These are phyloP conservation scores for Columba guinea DNA, from an alignment of 2,797 vertebrate species.

Conservation along the genomic window DNA sequence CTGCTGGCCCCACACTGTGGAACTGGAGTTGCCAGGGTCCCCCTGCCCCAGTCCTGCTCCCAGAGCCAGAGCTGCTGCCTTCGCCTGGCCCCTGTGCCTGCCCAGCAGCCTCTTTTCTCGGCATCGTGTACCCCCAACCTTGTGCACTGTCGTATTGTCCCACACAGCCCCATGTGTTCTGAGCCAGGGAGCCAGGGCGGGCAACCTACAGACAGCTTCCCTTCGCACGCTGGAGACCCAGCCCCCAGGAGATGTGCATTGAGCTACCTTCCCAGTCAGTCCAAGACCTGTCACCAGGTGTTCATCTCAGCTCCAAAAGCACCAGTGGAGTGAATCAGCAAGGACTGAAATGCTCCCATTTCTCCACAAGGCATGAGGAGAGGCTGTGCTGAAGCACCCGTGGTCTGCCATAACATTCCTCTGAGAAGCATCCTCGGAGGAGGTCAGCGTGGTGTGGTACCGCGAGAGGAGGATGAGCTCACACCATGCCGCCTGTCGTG, in stretches of 20 bases:
- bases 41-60: background rate
- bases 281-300: background rate
- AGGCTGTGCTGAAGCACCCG: background rate
- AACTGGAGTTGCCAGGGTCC: background rate
- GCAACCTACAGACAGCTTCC: rapidly evolving
- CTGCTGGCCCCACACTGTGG: rapidly evolving
- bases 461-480: background rate
- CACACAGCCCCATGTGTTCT: background rate
- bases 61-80: background rate
- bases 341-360: background rate
- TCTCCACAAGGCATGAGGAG: rapidly evolving
- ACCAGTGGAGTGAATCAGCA: background rate
- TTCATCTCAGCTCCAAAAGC: background rate
- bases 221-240: background rate
- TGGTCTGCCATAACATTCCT: rapidly evolving
- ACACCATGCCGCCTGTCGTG: background rate
- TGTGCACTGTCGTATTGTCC: rapidly evolving
- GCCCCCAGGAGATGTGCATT: rapidly evolving
- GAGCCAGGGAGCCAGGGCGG: background rate
- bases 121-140: rapidly evolving
- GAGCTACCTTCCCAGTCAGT: background rate
- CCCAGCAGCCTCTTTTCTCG: background rate
- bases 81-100: background rate
- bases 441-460: background rate
- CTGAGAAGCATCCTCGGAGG: background rate